phyloP scores from a whole-genome alignment of 2,888 invertebrate genomes.

The Matsumyia berberina region DNA sequence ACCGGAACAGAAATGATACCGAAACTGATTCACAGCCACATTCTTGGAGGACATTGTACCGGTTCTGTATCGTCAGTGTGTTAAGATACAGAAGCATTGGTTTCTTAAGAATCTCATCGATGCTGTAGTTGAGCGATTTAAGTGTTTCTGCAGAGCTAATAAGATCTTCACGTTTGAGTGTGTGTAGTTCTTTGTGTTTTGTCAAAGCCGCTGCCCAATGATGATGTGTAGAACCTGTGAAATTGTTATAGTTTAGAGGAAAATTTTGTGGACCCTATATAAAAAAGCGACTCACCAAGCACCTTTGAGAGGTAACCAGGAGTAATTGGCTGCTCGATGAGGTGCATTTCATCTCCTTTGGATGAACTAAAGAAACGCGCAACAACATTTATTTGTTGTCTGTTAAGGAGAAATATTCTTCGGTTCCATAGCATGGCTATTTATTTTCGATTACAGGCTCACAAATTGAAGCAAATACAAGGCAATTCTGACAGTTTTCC shows the following conservation, averaged over 20 bases:
- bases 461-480: neutral
- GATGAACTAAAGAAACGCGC: conserved; percentile 33
- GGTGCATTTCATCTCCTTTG: conserved; percentile 48
- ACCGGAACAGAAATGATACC: conserved; percentile 84
- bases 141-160: conserved; percentile 79
- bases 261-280: neutral
- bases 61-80: conserved; percentile 86
- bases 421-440: conserved; percentile 40
- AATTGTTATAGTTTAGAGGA: neutral
- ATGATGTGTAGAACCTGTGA: conserved; percentile 79
- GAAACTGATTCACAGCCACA: conserved; percentile 85
- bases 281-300: conserved; percentile 33
- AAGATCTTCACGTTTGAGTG: conserved; percentile 80
- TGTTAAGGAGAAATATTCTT: conserved; percentile 9
- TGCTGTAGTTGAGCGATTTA: conserved; percentile 83
- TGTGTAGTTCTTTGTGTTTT: conserved; percentile 80
- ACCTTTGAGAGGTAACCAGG: conserved; percentile 39
- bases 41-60: conserved; percentile 87
- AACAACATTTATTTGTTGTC: conserved; percentile 46
- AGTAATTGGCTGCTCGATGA: conserved; percentile 38
- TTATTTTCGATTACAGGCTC: too few relatives aligned
- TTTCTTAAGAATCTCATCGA: conserved; percentile 85
- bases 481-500: neutral
- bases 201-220: conserved; percentile 79
- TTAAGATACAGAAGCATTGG: conserved; percentile 87